Evolutionary conservation across 2,888 invertebrate genomes (phyloP), one percentile per base, ranked within the genome.

Genomic region (Dorcus hopei): DNA sequence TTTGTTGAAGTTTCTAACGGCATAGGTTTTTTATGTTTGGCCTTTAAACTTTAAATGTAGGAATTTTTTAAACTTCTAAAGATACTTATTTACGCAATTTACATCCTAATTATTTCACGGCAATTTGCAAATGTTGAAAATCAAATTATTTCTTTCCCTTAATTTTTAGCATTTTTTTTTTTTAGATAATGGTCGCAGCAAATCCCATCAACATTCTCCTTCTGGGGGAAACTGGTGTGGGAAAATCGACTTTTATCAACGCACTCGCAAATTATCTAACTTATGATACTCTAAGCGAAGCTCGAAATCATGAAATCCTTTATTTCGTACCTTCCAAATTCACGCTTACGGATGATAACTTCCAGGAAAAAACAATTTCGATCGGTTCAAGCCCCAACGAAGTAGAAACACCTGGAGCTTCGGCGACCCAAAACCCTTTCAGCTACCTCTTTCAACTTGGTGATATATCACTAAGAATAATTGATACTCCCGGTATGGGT

Each of bases 381-480:
- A 61, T 71, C 14, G 73, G 71, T 3, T 51, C 58, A 0, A 64
- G 61, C 33, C 43, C 54, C 3, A 72, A 74, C 55, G 62, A 65
- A 42, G 40, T 48, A 38, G 38, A 49, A 7, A 48, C 59, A 26
- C 16, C 58, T 1, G 67, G 67, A 2, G 64, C 41, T 39, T 67
- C 67, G 3, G 57, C 63, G 9, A 67, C 67, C 9, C 67, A 67
- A 56, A 38, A 55, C 16, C 52, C 77, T 90, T 92, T 7, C 87
- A 87, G 54, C 90, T 93, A 74, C 91, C 91, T 52, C 5, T 68
- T 67, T 57, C 61, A 60, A 38, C n/a, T 52, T 3, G 56, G 52
- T 16, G 41, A 55, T 54, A 52, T 26, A 47, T 63, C 41, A 49
- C 58, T 38, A 66, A 64, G 59, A 52, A 58, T 76, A 16, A 77